Evolutionary conservation across 1,140 invertebrate species (phyloP).

Genomic region (Lordiphosa mommai): DNA sequence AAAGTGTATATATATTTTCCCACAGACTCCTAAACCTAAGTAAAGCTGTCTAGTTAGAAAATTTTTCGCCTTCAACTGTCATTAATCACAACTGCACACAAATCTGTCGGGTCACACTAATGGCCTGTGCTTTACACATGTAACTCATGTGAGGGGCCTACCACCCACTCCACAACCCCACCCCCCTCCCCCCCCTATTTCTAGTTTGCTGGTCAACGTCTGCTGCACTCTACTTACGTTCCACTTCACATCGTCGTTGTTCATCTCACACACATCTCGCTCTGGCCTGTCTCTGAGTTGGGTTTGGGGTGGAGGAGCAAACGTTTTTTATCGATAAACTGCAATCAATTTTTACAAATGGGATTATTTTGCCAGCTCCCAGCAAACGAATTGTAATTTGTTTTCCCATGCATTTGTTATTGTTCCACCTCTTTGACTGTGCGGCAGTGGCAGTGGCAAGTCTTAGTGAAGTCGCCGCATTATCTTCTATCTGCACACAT

Average conservation of each 20-base stretch:
- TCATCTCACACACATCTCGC: slow-evolving; percentile 41
- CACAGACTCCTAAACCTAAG: no score
- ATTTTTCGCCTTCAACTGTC: slow-evolving; percentile 15
- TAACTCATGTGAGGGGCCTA: slow-evolving; percentile 40
- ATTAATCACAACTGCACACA: slow-evolving; percentile 56
- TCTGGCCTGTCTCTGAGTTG: background rate
- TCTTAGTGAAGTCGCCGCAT: slow-evolving; percentile 74
- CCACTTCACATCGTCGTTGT: slow-evolving; percentile 49
- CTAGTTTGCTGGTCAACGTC: slow-evolving; percentile 35
- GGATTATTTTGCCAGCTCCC: slow-evolving; percentile 63
- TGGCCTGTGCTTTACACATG: slow-evolving; percentile 73
- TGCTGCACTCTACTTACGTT: slow-evolving; percentile 20
- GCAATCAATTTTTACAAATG: slow-evolving; percentile 78
- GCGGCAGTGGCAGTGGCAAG: slow-evolving; percentile 33
- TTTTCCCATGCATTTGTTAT: slow-evolving; percentile 77
- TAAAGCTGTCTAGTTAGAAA: slow-evolving; percentile 3
- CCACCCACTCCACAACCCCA: background rate
- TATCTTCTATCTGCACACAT: slow-evolving; percentile 57
- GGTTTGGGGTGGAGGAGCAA: slow-evolving; percentile 14
- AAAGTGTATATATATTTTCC: no score
- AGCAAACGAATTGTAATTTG: slow-evolving; percentile 72
- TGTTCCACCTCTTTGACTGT: slow-evolving; percentile 42
- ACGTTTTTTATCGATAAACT: slow-evolving; percentile 73
- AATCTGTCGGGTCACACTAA: slow-evolving; percentile 61
- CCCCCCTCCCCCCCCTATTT: slow-evolving; percentile 10